Evolutionary conservation across 37 sponge, comb jelly and placozoan genomes (phyloP), one percentile per base, ranked within the genome.

Genomic region (Hexactinellida sp.): DNA sequence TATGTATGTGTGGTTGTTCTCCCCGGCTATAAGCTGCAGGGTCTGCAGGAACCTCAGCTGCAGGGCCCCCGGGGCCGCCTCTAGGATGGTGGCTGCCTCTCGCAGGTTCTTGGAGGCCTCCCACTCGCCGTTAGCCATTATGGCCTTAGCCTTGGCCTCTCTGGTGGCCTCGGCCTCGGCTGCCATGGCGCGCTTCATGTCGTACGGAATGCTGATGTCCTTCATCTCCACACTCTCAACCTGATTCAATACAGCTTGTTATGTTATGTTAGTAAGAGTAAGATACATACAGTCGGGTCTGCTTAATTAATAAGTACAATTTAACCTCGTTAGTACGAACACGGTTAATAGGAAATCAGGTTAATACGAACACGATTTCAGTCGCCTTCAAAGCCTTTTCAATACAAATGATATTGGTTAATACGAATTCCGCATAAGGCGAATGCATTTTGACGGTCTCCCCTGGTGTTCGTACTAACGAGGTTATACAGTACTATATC

Each of bases 1-100:
- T 84, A 95, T 89, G 83, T 92, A 91, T 87, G 95, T 95, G 93
- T 92, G 93, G 90, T 92, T 97, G 71, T 92, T 91, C 85, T 91
- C 85, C 0, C 85, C 88, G 0, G 95, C 86, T 9, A 95, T 91
- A 55, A 89, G 88, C 55, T 95, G 91, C 34, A 95, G 90, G 0
- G 95, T 92, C 93, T 95, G 95, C 38, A 95, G 83, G 89, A 91
- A 95, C 36, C 95, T 91, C 36, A 95, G 93, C 89, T 95, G 95
- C 0, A 95, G 90, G 23, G 95, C 84, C 19, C 91, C 91, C 0
- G 95, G 95, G 16, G 93, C 90, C 87, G 91, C 93, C 41, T 92
- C 92, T 55, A 95, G 85, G 36, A 95, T 86, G 41, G 92, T 90
- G 0, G 95, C 92, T 3, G 95, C 95, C 51, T 95, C 93, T 47